Evolutionary conservation across 2,888 invertebrate genomes (phyloP).

Genomic region (Microchrysa polita): DNA sequence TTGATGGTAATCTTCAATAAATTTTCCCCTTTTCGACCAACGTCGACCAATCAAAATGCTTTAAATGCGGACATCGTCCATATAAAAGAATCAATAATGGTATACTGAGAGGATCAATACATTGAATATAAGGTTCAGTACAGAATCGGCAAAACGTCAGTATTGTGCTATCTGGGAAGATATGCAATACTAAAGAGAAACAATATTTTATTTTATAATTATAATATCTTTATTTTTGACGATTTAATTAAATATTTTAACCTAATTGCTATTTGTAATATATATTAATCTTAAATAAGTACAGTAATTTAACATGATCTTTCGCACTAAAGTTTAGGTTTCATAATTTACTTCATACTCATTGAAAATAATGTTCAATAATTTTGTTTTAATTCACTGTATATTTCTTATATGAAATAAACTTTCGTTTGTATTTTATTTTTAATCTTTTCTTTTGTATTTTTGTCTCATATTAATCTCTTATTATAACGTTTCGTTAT

Average conservation of each 20-base stretch:
- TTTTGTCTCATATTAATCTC: background rate
- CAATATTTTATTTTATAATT: background rate
- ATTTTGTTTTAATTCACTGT: background rate
- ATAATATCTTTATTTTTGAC: conserved; percentile 17
- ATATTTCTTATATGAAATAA: background rate
- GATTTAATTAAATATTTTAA: conserved; percentile 8
- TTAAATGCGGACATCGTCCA: too few species aligned
- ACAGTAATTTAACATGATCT: conserved; percentile 23
- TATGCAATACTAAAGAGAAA: background rate
- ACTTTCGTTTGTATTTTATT: background rate
- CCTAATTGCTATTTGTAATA: background rate
- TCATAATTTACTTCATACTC: background rate
- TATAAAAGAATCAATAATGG: too few species aligned
- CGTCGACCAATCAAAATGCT: too few species aligned
- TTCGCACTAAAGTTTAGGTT: background rate
- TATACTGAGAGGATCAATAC: too few species aligned
- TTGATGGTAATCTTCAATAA: too few species aligned
- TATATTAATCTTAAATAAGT: conserved; percentile 27
- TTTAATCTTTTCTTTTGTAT: background rate
- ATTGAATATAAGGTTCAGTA: too few species aligned
- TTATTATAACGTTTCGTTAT: background rate
- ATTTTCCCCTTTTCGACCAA: too few species aligned
- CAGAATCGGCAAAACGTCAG: too few species aligned
- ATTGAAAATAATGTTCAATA: conserved; percentile 4
- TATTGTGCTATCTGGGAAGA: too few species aligned